A percentile compares a stretch with the other conserved stretches of the same genome.
Conservation (phyloP, 2,888 invertebrate species). For the Capitulum mitella region DNA sequence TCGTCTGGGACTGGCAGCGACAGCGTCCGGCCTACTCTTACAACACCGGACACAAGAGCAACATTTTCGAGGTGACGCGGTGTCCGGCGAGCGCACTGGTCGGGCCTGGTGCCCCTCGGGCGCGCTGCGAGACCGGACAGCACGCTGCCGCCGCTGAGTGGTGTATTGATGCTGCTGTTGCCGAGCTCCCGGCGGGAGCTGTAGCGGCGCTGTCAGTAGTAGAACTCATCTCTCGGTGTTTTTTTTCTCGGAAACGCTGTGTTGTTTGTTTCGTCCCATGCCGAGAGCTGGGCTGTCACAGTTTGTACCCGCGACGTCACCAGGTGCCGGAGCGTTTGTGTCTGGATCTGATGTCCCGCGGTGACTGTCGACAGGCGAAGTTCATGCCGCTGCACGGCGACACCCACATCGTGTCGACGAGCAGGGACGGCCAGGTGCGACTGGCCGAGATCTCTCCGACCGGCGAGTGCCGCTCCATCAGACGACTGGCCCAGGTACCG, state of each 20-base stretch:
- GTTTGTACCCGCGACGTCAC: no score
- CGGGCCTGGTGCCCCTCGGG: not conserved
- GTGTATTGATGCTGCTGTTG: not conserved
- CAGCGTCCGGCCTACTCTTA: constrained; percentile 59
- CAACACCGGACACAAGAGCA: constrained; percentile 73
- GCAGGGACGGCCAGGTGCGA: constrained; percentile 48
- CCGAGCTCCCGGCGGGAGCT: no score
- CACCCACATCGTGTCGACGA: constrained; percentile 65
- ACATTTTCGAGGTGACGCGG: constrained; percentile 66
- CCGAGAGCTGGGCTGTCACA: no score
- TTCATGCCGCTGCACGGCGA: constrained; percentile 73
- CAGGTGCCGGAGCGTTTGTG: no score
- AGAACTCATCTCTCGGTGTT: no score
- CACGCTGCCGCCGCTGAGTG: not conserved
- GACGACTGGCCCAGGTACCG: constrained; percentile 52
- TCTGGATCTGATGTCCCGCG: no score
- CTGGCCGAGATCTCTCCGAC: constrained; percentile 50
- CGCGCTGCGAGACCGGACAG: no score
- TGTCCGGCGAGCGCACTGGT: not conserved
- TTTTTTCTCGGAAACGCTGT: no score
- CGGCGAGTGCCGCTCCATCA: constrained; percentile 51
- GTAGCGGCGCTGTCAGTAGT: no score
- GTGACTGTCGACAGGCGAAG: constrained; percentile 54
- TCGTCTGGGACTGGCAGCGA: constrained; percentile 85
- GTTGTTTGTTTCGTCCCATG: no score